phyloP scores from a whole-genome alignment of 35 echinoderm and acorn worm species.

The Amphiura filiformis region DNA sequence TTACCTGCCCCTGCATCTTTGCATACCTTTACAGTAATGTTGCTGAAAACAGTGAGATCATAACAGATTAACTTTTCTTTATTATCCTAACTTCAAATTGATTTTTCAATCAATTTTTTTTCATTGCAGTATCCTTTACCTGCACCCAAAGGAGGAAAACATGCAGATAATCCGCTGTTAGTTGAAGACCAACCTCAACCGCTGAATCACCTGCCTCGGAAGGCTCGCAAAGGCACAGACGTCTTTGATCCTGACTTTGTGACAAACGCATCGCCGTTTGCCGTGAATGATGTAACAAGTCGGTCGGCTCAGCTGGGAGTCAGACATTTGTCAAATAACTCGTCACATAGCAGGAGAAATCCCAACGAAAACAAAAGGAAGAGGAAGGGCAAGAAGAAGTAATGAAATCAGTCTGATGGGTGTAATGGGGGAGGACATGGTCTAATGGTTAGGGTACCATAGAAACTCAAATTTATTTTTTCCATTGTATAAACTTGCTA shows the following conservation, averaged over 20 bases:
- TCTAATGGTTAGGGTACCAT: too few relatives aligned
- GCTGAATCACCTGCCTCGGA: slow-evolving; percentile 61
- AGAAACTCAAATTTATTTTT: too few relatives aligned
- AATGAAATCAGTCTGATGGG: background rate
- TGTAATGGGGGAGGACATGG: too few relatives aligned
- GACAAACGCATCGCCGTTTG: slow-evolving; percentile 72
- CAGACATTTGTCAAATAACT: slow-evolving; percentile 8
- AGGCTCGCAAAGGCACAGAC: slow-evolving; percentile 55
- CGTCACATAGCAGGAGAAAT: slow-evolving; percentile 22
- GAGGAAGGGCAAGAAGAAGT: slow-evolving; percentile 38
- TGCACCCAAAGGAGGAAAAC: slow-evolving; percentile 84
- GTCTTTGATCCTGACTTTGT: slow-evolving; percentile 90
- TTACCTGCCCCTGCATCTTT: too few relatives aligned
- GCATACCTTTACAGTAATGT: too few relatives aligned
- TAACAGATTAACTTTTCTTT: too few relatives aligned
- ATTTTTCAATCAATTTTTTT: too few relatives aligned
- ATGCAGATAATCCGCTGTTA: slow-evolving; percentile 70
- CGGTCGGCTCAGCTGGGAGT: slow-evolving; percentile 79
- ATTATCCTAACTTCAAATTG: too few relatives aligned
- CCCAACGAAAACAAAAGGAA: slow-evolving; percentile 42
- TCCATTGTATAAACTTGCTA: too few relatives aligned
- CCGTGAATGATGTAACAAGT: slow-evolving; percentile 76
- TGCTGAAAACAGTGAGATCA: too few relatives aligned
- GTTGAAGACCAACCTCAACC: slow-evolving; percentile 73
- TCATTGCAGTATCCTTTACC: slow-evolving; percentile 63